Conservation (phyloP, 2,888 invertebrate species). For the Marasmarcha lunaedactyla region DNA sequence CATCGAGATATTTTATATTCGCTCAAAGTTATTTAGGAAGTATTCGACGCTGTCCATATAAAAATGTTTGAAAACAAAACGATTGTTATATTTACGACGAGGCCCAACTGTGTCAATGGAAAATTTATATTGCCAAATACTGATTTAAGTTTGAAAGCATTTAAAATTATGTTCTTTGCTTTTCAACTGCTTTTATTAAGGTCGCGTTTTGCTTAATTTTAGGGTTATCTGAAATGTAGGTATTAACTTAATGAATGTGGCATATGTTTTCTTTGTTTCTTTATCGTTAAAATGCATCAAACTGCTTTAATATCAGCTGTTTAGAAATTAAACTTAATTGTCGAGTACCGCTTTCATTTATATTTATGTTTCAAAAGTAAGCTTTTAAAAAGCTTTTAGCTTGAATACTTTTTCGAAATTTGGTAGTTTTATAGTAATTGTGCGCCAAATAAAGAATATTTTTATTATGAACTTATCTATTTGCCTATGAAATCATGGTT, state of each 20-base stretch:
- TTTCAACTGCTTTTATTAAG: conserved; percentile 17
- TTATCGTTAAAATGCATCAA: too few species aligned
- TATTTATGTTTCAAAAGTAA: too few species aligned
- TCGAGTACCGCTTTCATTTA: too few species aligned
- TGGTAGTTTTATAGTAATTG: neutral
- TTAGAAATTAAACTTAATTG: too few species aligned
- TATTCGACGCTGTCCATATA: conserved; percentile 56
- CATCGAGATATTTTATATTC: conserved; percentile 58
- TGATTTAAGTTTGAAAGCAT: conserved; percentile 39
- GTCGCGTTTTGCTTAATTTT: too few species aligned
- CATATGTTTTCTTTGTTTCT: too few species aligned
- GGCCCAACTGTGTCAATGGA: conserved; percentile 61
- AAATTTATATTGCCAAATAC: conserved; percentile 56
- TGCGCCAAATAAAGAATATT: neutral
- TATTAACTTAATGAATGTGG: too few species aligned
- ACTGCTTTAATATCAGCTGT: too few species aligned
- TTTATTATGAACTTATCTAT: neutral
- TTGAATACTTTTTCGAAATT: neutral
- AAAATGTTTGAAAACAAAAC: conserved; percentile 65
- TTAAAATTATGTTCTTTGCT: conserved; percentile 41
- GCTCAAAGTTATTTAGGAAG: conserved; percentile 63
- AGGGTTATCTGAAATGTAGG: too few species aligned
- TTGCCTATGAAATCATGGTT: conserved; percentile 1
- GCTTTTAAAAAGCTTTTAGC: neutral
- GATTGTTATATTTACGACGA: conserved; percentile 51